phyloP scores from a whole-genome alignment of 92 coral and sea anemone species.

The Umimayanthus kanabou region DNA sequence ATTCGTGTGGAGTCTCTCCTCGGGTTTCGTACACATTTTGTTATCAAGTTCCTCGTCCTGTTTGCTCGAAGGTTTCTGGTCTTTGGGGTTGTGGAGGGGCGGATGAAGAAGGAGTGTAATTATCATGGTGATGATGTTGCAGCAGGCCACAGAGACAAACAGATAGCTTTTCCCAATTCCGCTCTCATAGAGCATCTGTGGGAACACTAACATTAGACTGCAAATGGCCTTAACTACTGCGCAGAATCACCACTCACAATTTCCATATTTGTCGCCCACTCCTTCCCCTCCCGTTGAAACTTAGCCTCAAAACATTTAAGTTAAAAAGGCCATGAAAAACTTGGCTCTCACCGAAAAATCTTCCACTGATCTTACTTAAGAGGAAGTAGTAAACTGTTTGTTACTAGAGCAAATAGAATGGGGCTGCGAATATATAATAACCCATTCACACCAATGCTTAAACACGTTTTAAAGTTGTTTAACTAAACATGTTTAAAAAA shows the following conservation, averaged over 20 bases:
- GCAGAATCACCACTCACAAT: neutral
- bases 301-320: neutral
- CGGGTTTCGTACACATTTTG: neutral
- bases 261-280: neutral
- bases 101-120: neutral
- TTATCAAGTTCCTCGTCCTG: neutral
- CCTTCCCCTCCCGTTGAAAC: neutral
- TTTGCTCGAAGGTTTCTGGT: neutral
- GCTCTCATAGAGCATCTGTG: slow-evolving; percentile 24
- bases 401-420: too few species aligned
- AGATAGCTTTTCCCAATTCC: slow-evolving; percentile 14
- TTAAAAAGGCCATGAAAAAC: too few species aligned
- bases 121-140: neutral
- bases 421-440: too few species aligned
- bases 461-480: too few species aligned
- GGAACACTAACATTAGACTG: slow-evolving; percentile 2
- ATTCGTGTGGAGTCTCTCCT: neutral
- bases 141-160: slow-evolving; percentile 21
- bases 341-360: too few species aligned
- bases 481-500: too few species aligned
- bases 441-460: too few species aligned
- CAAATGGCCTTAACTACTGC: slow-evolving; percentile 10
- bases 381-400: too few species aligned
- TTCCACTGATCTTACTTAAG: too few species aligned
- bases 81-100: neutral